A percentile compares a stretch with the other conserved stretches of the same genome.
phyloP scores from a whole-genome alignment of 2,888 invertebrate species.

The Eilema sororculum region DNA sequence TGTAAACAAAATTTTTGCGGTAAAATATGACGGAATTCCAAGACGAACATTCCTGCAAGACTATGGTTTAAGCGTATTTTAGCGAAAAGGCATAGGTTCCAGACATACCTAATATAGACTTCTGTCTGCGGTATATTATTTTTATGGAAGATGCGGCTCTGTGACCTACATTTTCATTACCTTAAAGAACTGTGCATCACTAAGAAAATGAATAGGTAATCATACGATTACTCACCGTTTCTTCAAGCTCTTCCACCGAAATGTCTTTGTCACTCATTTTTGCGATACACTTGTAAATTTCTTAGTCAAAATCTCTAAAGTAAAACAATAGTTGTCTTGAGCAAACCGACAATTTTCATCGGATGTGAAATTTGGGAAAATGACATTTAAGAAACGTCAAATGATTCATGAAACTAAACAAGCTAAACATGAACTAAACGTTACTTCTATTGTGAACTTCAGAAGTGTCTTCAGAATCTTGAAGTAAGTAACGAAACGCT shows the following conservation, averaged over 20 bases:
- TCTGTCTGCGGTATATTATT: conserved; percentile 50
- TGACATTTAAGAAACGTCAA: conserved; percentile 48
- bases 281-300: conserved; percentile 52
- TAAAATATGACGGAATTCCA: background rate
- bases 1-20: conserved; percentile 41
- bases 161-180: conserved; percentile 67
- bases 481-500: background rate
- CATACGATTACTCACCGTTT: conserved; percentile 70
- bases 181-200: conserved; percentile 38
- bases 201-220: conserved; percentile 25
- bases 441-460: background rate
- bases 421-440: too few relatives aligned
- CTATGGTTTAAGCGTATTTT: conserved; percentile 1
- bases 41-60: conserved; percentile 4
- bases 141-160: conserved; percentile 63
- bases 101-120: conserved; percentile 24
- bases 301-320: conserved; percentile 55
- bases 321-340: conserved; percentile 54
- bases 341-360: conserved; percentile 64
- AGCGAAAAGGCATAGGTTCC: background rate
- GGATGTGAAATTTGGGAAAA: conserved; percentile 26
- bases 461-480: too few relatives aligned
- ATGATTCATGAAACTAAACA: conserved; percentile 20
- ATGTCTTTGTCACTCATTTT: conserved; percentile 79
- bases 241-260: conserved; percentile 79